These are phyloP conservation scores for Pycnonotus jocosus DNA, from an alignment of 2,113 vertebrate genomes.

Conservation along the genomic window DNA sequence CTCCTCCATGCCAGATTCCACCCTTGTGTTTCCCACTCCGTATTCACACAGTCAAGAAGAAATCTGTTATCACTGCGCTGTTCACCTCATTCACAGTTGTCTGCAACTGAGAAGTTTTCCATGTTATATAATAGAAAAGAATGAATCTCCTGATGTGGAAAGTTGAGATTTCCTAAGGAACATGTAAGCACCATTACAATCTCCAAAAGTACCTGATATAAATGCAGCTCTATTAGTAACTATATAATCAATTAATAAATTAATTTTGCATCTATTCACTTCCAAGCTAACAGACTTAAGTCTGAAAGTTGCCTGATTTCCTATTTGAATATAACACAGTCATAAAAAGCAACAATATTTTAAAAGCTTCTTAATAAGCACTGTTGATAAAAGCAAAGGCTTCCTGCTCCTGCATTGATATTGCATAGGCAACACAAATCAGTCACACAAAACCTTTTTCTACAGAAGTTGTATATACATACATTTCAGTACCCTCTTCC, in stretches of 20 bases:
- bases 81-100: background rate
- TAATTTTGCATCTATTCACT: background rate
- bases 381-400: background rate
- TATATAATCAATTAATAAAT: background rate
- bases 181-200: background rate
- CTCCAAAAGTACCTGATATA: background rate
- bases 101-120: conserved; percentile 19
- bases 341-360: background rate
- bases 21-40: background rate
- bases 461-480: background rate
- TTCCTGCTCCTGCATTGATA: background rate
- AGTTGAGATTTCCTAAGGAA: background rate
- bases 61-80: background rate
- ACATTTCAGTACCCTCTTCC: background rate
- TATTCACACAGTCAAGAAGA: background rate
- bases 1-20: conserved; percentile 74
- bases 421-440: background rate
- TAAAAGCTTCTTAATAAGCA: background rate
- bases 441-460: background rate
- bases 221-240: background rate
- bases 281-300: background rate
- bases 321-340: background rate
- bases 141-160: background rate
- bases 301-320: background rate
- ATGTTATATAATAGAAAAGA: background rate